These are phyloP conservation scores for Drosophila ercepeae DNA, from an alignment of 1,140 invertebrate genomes.

Conservation along the genomic window DNA sequence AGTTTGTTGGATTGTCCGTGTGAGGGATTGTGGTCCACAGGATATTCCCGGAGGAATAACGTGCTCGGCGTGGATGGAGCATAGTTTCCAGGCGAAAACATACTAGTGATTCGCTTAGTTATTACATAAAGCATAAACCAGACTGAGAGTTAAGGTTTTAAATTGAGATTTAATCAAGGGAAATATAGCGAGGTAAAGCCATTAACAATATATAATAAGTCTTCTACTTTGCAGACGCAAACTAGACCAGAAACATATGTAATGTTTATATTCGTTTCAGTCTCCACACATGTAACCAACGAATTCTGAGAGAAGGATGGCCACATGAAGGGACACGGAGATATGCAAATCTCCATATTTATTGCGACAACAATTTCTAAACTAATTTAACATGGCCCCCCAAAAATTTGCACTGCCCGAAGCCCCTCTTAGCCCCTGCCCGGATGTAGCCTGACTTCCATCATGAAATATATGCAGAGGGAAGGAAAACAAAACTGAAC, in stretches of 20 bases:
- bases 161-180: neutral
- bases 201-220: neutral
- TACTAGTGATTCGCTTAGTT: neutral
- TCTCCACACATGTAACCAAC: slow-evolving; percentile 21
- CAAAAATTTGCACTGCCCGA: slow-evolving; percentile 6
- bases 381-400: slow-evolving; percentile 59
- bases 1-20: slow-evolving; percentile 11
- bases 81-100: neutral
- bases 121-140: neutral
- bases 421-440: neutral
- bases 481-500: slow-evolving; percentile 36
- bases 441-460: slow-evolving; percentile 2
- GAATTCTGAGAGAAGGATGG: neutral
- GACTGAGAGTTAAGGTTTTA: neutral
- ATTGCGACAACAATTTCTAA: slow-evolving; percentile 70
- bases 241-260: slow-evolving; percentile 42
- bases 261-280: slow-evolving; percentile 20
- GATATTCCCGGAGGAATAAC: neutral
- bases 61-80: neutral
- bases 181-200: neutral
- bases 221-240: neutral
- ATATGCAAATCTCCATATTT: slow-evolving; percentile 68
- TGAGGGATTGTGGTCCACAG: slow-evolving; percentile 1
- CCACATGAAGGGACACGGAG: slow-evolving; percentile 6
- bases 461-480: slow-evolving; percentile 55